Percentiles rank a stretch among this genome's conserved stretches.
These are phyloP conservation scores for Caenorhabditis plicata DNA, from an alignment of 2,888 invertebrate species.

Conservation along the genomic window DNA sequence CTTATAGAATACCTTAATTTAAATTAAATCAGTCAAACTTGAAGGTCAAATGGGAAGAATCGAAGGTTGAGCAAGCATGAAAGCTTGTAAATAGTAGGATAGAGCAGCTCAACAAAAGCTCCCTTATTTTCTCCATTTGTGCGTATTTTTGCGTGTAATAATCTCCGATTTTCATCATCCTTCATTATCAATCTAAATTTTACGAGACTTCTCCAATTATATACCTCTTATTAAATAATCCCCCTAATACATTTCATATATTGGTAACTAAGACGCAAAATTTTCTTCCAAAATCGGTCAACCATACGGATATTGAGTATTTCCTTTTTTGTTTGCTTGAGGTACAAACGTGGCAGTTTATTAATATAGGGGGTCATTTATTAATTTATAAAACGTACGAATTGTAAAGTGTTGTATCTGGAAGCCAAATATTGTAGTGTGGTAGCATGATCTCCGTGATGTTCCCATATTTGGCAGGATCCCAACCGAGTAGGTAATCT, in stretches of 20 bases:
- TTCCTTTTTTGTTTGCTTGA: too few relatives aligned
- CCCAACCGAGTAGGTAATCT: slow-evolving; percentile 56
- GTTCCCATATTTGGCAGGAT: slow-evolving; percentile 50
- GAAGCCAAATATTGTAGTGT: slow-evolving; percentile 51
- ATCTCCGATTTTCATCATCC: slow-evolving; percentile 52
- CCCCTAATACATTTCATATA: too few relatives aligned
- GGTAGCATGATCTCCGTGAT: slow-evolving; percentile 53
- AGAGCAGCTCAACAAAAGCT: slow-evolving; percentile 53
- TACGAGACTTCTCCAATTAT: background rate
- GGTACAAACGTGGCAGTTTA: too few relatives aligned
- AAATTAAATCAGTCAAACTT: slow-evolving; percentile 15
- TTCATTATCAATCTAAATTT: slow-evolving; percentile 52
- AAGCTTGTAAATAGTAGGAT: slow-evolving; percentile 58
- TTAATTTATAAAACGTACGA: slow-evolving; percentile 24
- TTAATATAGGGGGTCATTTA: background rate
- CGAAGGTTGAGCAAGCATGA: slow-evolving; percentile 44
- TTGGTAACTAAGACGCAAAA: too few relatives aligned
- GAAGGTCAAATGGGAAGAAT: slow-evolving; percentile 54
- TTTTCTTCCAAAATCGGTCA: too few relatives aligned
- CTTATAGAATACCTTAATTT: background rate
- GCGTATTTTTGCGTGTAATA: slow-evolving; percentile 53
- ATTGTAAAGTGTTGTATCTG: slow-evolving; percentile 57
- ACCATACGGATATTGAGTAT: too few relatives aligned
- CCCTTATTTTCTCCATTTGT: slow-evolving; percentile 41
- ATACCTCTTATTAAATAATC: too few relatives aligned